Evolutionary conservation across 2,797 vertebrate species (phyloP).

Genomic region (Sylvia borin): DNA sequence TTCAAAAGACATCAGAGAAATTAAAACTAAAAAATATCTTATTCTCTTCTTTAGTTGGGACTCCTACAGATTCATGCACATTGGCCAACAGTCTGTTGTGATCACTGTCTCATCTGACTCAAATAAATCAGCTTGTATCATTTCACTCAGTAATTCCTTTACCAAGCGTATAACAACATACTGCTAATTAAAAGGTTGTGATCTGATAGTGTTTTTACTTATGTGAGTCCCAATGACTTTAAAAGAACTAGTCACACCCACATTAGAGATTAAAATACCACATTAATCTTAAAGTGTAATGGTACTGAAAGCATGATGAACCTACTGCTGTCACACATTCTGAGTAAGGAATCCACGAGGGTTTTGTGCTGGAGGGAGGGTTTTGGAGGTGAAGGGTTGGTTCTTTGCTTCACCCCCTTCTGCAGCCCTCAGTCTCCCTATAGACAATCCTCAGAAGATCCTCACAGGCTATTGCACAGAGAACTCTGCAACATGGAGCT

Average conservation of each 20-base stretch:
- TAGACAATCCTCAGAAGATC: not conserved
- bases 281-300: not conserved
- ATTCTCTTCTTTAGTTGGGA: not conserved
- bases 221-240: not conserved
- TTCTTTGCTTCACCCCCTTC: not conserved
- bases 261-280: not conserved
- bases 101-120: not conserved
- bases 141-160: not conserved
- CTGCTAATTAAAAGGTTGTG: not conserved
- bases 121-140: not conserved
- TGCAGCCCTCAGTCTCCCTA: not conserved
- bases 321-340: not conserved
- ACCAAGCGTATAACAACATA: not conserved
- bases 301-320: not conserved
- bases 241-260: not conserved
- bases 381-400: not conserved
- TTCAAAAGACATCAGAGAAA: not conserved
- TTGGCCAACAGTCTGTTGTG: not conserved
- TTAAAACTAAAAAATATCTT: not conserved
- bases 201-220: constrained; percentile 4
- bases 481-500: not conserved
- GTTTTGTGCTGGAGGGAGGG: not conserved
- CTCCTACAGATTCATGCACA: not conserved
- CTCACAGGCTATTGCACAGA: rapidly evolving
- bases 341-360: not conserved